A percentile compares a stretch with the other conserved stretches of the same genome.
phyloP scores from a whole-genome alignment of 53 echinoderm and acorn worm genomes.

The Stichopus horrens region DNA sequence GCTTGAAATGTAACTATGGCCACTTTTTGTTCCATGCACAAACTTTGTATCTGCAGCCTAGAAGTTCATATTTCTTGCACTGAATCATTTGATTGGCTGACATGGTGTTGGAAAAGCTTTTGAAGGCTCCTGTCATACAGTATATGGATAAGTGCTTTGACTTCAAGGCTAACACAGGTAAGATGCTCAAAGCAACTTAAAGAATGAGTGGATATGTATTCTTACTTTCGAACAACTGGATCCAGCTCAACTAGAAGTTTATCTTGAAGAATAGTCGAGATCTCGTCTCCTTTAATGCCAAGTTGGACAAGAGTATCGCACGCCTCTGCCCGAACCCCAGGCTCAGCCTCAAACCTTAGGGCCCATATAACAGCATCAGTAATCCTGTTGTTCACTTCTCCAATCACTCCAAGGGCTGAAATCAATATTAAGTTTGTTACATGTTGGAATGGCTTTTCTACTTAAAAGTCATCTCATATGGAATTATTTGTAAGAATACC shows the following conservation, averaged over 20 bases:
- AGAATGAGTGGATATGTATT: background rate
- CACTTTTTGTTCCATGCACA: too few relatives aligned
- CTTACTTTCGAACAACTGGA: constrained; percentile 87
- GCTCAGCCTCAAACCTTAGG: constrained; percentile 85
- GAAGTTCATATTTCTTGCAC: background rate
- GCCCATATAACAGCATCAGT: constrained; percentile 89
- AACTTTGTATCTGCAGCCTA: background rate
- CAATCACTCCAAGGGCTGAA: constrained; percentile 87
- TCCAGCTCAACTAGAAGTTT: constrained; percentile 95
- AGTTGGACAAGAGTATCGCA: constrained; percentile 74
- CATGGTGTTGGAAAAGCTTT: too few relatives aligned
- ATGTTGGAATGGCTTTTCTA: background rate
- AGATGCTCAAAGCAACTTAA: too few relatives aligned
- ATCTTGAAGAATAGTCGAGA: constrained; percentile 88
- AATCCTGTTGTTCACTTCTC: constrained; percentile 70
- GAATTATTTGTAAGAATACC: too few relatives aligned
- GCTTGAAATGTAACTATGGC: too few relatives aligned
- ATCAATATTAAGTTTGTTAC: background rate
- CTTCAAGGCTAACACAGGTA: too few relatives aligned
- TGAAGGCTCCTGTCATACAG: too few relatives aligned
- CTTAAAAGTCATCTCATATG: too few relatives aligned
- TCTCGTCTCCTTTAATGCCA: constrained; percentile 67
- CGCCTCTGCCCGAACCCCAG: constrained; percentile 94
- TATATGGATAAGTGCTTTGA: too few relatives aligned
- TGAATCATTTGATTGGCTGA: background rate